Percentiles rank a stretch among this genome's conserved stretches.
Conservation (phyloP, 2,888 invertebrate species). For the Eristalis pertinax region DNA sequence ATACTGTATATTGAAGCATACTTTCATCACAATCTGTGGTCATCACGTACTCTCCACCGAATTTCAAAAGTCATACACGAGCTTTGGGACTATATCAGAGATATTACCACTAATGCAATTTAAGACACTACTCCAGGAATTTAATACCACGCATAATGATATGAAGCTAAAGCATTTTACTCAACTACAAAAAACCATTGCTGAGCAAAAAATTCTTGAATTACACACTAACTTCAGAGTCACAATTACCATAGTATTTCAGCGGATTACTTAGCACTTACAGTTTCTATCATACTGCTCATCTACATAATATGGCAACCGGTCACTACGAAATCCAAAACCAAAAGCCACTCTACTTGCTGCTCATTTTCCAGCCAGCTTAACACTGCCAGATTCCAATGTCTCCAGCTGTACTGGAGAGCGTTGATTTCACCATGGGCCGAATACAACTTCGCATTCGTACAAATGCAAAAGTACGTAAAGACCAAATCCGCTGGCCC, state of each 20-base stretch:
- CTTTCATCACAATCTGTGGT: background rate
- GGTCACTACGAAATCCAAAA: background rate
- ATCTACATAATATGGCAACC: slow-evolving; percentile 3
- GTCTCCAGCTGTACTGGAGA: too few relatives aligned
- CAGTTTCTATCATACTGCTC: background rate
- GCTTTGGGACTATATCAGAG: background rate
- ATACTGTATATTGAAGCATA: background rate
- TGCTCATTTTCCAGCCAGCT: too few relatives aligned
- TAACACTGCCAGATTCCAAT: too few relatives aligned
- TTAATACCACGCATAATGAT: background rate
- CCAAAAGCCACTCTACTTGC: too few relatives aligned
- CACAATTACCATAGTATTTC: slow-evolving; percentile 2
- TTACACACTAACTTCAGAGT: slow-evolving; percentile 1
- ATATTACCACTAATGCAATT: slow-evolving; percentile 9
- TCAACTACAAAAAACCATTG: slow-evolving; percentile 9
- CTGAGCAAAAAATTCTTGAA: slow-evolving; percentile 15
- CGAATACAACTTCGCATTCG: too few relatives aligned
- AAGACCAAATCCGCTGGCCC: too few relatives aligned
- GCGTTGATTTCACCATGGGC: too few relatives aligned
- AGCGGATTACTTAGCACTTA: background rate
- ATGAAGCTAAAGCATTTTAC: slow-evolving; percentile 4
- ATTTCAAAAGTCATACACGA: background rate
- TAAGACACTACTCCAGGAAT: slow-evolving; percentile 4
- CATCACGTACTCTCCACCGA: background rate
- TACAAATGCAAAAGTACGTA: too few relatives aligned